Percentiles rank a stretch among this genome's conserved stretches.
These are phyloP conservation scores for Chironomus striatipennis DNA, from an alignment of 1,140 invertebrate species.

Conservation along the genomic window DNA sequence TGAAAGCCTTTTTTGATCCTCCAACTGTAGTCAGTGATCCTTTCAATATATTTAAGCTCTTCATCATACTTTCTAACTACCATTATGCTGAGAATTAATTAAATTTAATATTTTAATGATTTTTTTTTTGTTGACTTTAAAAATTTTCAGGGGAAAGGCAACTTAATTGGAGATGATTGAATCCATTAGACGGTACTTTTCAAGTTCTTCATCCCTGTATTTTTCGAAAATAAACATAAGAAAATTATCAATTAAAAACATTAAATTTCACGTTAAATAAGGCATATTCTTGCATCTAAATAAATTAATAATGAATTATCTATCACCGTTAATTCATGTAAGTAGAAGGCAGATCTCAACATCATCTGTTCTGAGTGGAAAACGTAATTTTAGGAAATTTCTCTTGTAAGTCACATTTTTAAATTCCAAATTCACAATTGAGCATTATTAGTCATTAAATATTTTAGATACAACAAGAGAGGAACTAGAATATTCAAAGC, in stretches of 20 bases:
- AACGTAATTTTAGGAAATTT: slow-evolving; percentile 74
- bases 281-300: not conserved
- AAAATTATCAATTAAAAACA: not conserved
- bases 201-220: not conserved
- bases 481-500: slow-evolving; percentile 58
- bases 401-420: slow-evolving; percentile 36
- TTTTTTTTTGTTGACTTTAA: too few relatives aligned
- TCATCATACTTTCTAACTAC: slow-evolving; percentile 89
- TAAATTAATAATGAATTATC: not conserved
- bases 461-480: slow-evolving; percentile 50
- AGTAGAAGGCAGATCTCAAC: slow-evolving; percentile 49
- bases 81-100: slow-evolving; percentile 45
- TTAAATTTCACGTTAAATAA: not conserved
- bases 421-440: not conserved
- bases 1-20: slow-evolving; percentile 98
- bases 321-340: slow-evolving; percentile 27
- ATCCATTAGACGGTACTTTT: too few relatives aligned
- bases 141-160: too few relatives aligned
- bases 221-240: not conserved
- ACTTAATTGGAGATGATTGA: too few relatives aligned
- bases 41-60: slow-evolving; percentile 89
- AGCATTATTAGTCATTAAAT: not conserved
- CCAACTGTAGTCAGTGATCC: slow-evolving; percentile 77
- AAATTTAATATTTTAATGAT: too few relatives aligned
- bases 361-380: slow-evolving; percentile 49